Conservation (phyloP, 2,797 vertebrate genomes). For the Eurystomus glaucurus region DNA sequence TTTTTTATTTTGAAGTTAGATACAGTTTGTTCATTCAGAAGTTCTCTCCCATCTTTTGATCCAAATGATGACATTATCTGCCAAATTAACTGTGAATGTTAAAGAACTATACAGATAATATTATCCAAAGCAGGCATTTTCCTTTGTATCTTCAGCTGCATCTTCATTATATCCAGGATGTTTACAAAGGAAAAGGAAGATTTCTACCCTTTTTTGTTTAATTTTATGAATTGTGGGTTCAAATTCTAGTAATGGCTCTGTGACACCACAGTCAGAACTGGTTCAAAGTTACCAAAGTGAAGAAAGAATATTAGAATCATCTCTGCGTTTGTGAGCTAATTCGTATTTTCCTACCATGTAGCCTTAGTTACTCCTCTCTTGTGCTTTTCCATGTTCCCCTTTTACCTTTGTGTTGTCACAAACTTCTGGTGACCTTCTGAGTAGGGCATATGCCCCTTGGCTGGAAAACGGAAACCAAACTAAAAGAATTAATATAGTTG, state of each 20-base stretch:
- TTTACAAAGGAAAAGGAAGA: not conserved
- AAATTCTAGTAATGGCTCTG: not conserved
- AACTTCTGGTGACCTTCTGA: not conserved
- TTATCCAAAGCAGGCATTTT: not conserved
- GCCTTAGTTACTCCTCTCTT: not conserved
- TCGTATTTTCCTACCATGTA: fast-evolving
- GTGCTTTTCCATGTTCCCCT: not conserved
- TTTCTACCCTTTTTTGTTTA: not conserved
- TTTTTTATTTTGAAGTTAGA: not conserved
- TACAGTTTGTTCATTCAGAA: not conserved
- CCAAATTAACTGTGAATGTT: not conserved
- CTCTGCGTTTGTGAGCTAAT: not conserved
- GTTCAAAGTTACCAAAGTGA: not conserved
- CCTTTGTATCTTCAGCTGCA: not conserved
- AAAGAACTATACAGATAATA: not conserved
- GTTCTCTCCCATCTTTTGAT: not conserved
- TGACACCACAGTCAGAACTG: not conserved
- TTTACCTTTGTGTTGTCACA: not conserved
- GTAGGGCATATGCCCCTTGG: not conserved
- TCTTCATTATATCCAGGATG: not conserved
- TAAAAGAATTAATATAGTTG: not conserved
- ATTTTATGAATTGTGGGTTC: not conserved
- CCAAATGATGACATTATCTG: not conserved
- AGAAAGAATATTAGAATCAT: not conserved
- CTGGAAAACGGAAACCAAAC: not conserved